Base-by-base conservation (phyloP, 2,797 vertebrate genomes). In the Semaprochilodus insignis region DNA sequence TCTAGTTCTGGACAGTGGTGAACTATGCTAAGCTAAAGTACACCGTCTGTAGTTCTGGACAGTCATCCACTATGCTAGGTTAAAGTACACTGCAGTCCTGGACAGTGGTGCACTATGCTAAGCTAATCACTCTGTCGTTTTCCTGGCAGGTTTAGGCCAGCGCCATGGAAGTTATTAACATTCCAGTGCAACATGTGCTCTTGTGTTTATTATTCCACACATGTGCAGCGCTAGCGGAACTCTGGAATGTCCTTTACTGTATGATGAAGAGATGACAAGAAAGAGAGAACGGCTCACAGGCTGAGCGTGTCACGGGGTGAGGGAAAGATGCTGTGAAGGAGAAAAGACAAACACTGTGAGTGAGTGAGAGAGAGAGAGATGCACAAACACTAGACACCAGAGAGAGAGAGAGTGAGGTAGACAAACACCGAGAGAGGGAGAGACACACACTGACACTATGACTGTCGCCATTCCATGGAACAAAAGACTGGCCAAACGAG, bases 141-240 rank as follows among this genome's bases (percentile, higher is more conserved):
- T 72, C 23, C 34, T 72, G 57, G 51, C 76, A 48, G 59, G 76
- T 78, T 65, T n/a, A 83, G 60, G 16, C 11, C 59, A 27, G 25
- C 74, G 52, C 71, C 57, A 82, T 87, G 87, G 87, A 88, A 87
- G 84, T 74, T 63, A 87, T 87, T 87, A 88, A 87, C 74, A 84
- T 88, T 85, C 87, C 82, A 57, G 36, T 73, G 65, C 57, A 80
- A 84, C 87, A 83, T 87, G 77, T 81, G 82, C 63, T 74, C 74
- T 74, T 67, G 66, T 83, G 75, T 87, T 87, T 88, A 84, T 83
- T 84, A 81, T 87, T 80, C 65, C 85, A 74, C 82, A 79, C 74
- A 75, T 81, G 23, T 81, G 34, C 72, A 34, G 52, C 25, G 1
- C 74, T 15, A 34, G 75, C 52, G 55, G 31, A 65, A 57, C 44